A percentile compares a stretch with the other conserved stretches of the same genome.
These are phyloP conservation scores for Parazoanthus darwini DNA, from an alignment of 92 coral and sea anemone species.

Conservation along the genomic window DNA sequence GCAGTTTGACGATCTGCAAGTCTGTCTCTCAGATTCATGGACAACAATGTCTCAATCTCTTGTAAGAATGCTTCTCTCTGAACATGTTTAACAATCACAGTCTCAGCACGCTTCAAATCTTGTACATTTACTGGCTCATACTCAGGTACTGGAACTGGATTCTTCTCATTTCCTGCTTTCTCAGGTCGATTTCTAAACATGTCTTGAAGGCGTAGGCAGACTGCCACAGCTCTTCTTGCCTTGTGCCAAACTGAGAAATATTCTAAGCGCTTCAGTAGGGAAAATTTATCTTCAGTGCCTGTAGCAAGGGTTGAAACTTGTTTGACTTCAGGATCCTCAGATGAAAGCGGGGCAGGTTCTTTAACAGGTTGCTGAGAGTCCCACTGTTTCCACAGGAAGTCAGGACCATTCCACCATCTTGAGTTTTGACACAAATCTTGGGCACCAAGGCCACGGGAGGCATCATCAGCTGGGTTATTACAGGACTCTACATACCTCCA, in stretches of 20 bases:
- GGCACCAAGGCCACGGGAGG: slow-evolving; percentile 1
- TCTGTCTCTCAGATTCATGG: slow-evolving; percentile 7
- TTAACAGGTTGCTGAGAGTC: background rate
- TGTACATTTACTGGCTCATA: background rate
- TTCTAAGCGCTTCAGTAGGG: slow-evolving; percentile 1
- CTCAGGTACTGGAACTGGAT: background rate
- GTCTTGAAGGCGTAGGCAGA: background rate
- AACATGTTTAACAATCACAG: background rate
- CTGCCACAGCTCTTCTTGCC: slow-evolving; percentile 5
- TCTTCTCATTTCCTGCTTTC: slow-evolving; percentile 1
- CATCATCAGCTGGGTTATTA: background rate
- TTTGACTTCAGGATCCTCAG: background rate
- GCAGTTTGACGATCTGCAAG: background rate
- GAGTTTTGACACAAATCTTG: background rate
- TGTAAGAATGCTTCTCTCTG: slow-evolving; percentile 2
- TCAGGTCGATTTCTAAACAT: background rate
- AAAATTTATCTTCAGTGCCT: background rate
- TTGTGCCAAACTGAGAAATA: background rate
- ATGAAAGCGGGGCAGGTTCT: background rate
- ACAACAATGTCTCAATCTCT: background rate
- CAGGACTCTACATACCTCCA: background rate
- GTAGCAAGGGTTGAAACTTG: background rate
- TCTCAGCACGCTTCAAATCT: background rate
- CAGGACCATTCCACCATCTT: slow-evolving; percentile 7
- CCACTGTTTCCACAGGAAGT: background rate